phyloP scores from a whole-genome alignment of 2,113 vertebrate species.

The Ancistrus triradiatus region DNA sequence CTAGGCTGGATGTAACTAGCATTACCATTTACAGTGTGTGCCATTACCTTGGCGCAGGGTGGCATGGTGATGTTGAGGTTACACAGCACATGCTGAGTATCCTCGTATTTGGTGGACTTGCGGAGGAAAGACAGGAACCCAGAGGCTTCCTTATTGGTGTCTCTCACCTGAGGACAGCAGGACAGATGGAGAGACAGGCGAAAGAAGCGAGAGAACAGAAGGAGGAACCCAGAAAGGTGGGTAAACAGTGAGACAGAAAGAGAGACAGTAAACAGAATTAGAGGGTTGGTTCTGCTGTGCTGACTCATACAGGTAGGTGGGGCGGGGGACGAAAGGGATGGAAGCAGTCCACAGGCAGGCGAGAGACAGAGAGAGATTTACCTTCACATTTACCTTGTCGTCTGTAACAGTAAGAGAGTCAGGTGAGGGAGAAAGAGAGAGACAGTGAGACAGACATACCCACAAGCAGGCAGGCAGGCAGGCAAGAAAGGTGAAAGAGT shows the following conservation, averaged over 20 bases:
- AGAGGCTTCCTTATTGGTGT: constrained; percentile 84
- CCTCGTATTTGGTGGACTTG: constrained; percentile 94
- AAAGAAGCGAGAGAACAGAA: constrained; percentile 6
- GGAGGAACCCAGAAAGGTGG: neutral
- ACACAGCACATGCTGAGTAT: constrained; percentile 88
- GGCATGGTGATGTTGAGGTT: constrained; percentile 95
- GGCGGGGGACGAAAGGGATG: constrained; percentile 62
- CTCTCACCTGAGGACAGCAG: constrained; percentile 76
- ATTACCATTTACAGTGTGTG: too few species aligned
- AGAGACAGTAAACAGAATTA: constrained; percentile 47
- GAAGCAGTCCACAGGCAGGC: constrained; percentile 77
- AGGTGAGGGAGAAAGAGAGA: constrained; percentile 76
- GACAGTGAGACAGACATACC: constrained; percentile 76
- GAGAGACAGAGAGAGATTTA: constrained; percentile 73
- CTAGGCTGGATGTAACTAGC: too few species aligned
- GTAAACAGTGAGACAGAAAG: neutral
- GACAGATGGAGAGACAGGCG: constrained; percentile 18
- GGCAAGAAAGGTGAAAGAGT: constrained; percentile 68
- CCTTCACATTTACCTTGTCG: constrained; percentile 77
- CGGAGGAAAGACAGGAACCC: constrained; percentile 91
- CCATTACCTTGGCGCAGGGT: constrained; percentile 89
- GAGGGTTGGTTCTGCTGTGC: constrained; percentile 40
- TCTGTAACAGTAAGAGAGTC: constrained; percentile 75
- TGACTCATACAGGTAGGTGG: constrained; percentile 58
- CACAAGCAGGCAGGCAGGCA: constrained; percentile 70